Conservation (phyloP, 2,113 vertebrate genomes). For the Sinocyclocheilus grahami region DNA sequence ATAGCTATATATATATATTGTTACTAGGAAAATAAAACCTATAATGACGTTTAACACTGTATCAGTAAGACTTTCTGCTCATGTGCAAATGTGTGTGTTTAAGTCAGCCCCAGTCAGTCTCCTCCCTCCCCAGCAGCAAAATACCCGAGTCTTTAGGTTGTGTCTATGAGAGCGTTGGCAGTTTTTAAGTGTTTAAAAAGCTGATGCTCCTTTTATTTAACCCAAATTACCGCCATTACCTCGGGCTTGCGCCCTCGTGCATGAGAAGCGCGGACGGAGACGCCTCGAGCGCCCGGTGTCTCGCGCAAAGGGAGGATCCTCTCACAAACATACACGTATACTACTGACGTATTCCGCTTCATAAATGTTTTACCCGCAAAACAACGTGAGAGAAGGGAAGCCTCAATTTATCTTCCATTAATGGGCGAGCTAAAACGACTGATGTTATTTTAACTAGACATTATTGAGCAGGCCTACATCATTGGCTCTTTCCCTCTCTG, state of each 20-base stretch:
- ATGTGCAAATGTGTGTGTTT: constrained; percentile 15
- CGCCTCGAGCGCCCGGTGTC: constrained; percentile 44
- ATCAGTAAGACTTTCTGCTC: not conserved
- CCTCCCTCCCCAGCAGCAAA: constrained; percentile 44
- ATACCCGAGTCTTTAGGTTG: not conserved
- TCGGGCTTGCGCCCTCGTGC: constrained; percentile 41
- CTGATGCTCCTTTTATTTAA: constrained; percentile 54
- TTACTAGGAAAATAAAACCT: not conserved
- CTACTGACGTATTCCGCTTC: constrained; percentile 43
- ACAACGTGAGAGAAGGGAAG: constrained; percentile 32
- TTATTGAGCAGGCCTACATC: constrained; percentile 26
- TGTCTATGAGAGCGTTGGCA: not conserved
- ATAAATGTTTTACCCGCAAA: constrained; percentile 45
- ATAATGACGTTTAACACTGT: constrained; percentile 3
- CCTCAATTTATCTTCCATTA: constrained; percentile 29
- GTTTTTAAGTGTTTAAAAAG: constrained; percentile 44
- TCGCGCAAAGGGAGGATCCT: constrained; percentile 46
- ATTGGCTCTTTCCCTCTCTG: not conserved
- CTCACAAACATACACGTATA: constrained; percentile 34
- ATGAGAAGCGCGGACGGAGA: constrained; percentile 43
- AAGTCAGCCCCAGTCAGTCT: constrained; percentile 10
- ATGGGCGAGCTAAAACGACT: constrained; percentile 13
- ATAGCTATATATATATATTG: not conserved
- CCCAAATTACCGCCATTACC: constrained; percentile 53
- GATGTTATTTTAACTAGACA: not conserved